phyloP scores from a whole-genome alignment of 1,140 invertebrate genomes.

The Bombus consobrinus region DNA sequence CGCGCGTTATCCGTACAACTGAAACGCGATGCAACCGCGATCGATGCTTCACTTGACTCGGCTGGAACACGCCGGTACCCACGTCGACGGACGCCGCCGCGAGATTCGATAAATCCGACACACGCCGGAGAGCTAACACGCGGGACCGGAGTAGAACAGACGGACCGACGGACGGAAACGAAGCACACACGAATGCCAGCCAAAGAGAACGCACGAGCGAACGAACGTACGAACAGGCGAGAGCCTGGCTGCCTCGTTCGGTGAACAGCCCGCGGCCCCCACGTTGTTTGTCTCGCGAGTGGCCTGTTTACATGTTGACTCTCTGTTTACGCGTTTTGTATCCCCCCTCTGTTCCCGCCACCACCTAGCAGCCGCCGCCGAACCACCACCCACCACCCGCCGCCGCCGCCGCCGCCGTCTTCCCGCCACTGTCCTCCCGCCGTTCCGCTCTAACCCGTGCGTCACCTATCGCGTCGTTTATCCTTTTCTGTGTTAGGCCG shows the following conservation, averaged over 20 bases:
- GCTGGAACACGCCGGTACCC: constrained; percentile 24
- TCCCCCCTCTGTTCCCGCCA: constrained; percentile 47
- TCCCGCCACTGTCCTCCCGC: constrained; percentile 44
- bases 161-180: constrained; percentile 45
- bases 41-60: background rate
- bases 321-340: constrained; percentile 82
- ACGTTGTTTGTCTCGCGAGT: constrained; percentile 84
- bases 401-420: constrained; percentile 42
- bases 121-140: constrained; percentile 12
- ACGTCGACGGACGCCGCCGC: constrained; percentile 13
- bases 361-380: constrained; percentile 37
- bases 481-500: constrained; percentile 51
- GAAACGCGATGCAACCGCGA: background rate
- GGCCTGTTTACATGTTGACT: constrained; percentile 84
- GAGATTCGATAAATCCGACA: constrained; percentile 54
- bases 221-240: constrained; percentile 61
- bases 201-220: constrained; percentile 51
- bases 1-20: background rate
- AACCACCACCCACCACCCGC: constrained; percentile 47
- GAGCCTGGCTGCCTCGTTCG: constrained; percentile 69
- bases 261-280: constrained; percentile 80
- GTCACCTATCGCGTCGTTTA: constrained; percentile 28
- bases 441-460: constrained; percentile 26
- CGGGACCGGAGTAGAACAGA: background rate
- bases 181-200: constrained; percentile 48